These are phyloP conservation scores for Neotoma lepida DNA, from an alignment of 2,113 vertebrate genomes.

Conservation along the genomic window DNA sequence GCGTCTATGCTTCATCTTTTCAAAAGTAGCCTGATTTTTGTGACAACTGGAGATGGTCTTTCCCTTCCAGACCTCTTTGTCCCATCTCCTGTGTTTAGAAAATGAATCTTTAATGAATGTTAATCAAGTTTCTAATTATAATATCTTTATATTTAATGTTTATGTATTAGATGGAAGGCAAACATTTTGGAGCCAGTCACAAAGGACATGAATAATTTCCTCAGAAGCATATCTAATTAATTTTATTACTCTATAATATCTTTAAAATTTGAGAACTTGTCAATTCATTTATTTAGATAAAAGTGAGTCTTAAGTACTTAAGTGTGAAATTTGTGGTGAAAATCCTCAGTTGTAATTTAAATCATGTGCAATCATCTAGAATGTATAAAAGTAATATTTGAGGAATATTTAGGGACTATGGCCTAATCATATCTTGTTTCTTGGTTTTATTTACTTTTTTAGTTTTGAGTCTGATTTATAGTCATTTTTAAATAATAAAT, in stretches of 20 bases:
- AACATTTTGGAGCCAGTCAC: slow-evolving; percentile 88
- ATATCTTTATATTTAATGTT: slow-evolving; percentile 88
- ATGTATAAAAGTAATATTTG: slow-evolving; percentile 36
- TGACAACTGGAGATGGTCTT: slow-evolving; percentile 31
- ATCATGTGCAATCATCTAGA: slow-evolving; percentile 71
- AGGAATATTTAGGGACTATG: background rate
- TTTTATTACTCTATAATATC: slow-evolving; percentile 90
- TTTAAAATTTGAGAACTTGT: slow-evolving; percentile 90
- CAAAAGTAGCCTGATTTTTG: slow-evolving; percentile 27
- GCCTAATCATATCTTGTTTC: background rate
- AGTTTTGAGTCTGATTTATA: background rate
- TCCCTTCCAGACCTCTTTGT: slow-evolving; percentile 70
- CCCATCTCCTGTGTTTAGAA: slow-evolving; percentile 79
- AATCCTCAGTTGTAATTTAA: slow-evolving; percentile 74
- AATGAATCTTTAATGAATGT: slow-evolving; percentile 85
- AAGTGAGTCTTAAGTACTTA: slow-evolving; percentile 83
- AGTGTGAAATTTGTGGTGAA: slow-evolving; percentile 80
- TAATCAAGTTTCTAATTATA: slow-evolving; percentile 87
- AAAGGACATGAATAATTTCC: slow-evolving; percentile 94
- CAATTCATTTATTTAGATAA: slow-evolving; percentile 92
- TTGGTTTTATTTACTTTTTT: background rate
- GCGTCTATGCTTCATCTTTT: background rate
- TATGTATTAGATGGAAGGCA: slow-evolving; percentile 92
- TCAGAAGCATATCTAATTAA: slow-evolving; percentile 94
- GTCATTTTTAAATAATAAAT: background rate